These are phyloP conservation scores for Icerya purchasi DNA, from an alignment of 2,888 invertebrate species.

Conservation along the genomic window DNA sequence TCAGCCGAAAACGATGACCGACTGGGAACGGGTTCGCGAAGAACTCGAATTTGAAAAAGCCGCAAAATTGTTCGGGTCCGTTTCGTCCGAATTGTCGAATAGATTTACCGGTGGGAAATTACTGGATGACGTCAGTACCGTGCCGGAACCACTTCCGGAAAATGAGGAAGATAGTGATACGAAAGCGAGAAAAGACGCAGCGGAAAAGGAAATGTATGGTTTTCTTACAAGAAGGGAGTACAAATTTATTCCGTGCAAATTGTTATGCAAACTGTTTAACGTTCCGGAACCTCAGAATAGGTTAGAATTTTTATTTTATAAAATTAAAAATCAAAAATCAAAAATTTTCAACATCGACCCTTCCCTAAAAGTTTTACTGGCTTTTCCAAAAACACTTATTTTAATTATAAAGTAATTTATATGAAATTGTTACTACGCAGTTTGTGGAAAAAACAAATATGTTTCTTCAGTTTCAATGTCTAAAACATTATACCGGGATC, in stretches of 20 bases:
- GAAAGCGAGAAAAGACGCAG: conserved; percentile 31
- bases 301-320: no score
- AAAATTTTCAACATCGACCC: no score
- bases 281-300: conserved; percentile 63
- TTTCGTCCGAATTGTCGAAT: conserved; percentile 30
- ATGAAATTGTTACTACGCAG: no score
- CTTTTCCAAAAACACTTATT: no score
- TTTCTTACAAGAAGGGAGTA: conserved; percentile 40
- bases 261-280: conserved; percentile 82
- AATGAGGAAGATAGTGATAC: conserved; percentile 5
- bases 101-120: conserved; percentile 39
- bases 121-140: conserved; percentile 27
- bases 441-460: no score
- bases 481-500: no score
- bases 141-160: conserved; percentile 20
- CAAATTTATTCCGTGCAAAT: conserved; percentile 61
- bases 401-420: no score
- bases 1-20: conserved; percentile 35
- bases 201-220: conserved; percentile 53
- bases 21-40: conserved; percentile 66
- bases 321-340: no score
- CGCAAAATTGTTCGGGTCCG: conserved; percentile 42
- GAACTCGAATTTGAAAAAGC: conserved; percentile 57
- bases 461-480: no score
- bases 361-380: no score